Evolutionary conservation across 2,797 vertebrate genomes (phyloP).

Genomic region (Uromys caudimaculatus): DNA sequence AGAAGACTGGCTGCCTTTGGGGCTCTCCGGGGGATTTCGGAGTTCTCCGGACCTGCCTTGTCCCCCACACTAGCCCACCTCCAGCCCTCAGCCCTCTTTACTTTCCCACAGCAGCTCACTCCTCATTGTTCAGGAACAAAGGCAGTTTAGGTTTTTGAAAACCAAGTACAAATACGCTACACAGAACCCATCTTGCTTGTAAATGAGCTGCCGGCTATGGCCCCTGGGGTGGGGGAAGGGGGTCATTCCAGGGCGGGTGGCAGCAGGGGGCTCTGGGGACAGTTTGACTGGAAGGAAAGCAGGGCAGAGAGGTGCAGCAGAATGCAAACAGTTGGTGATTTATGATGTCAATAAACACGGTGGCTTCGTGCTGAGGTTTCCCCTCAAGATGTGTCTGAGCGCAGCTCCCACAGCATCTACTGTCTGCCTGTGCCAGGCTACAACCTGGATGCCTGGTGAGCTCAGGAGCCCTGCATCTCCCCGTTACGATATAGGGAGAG

Average conservation of each 20-base stretch:
- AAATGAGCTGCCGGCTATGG: constrained; percentile 58
- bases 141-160: constrained; percentile 52
- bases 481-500: not conserved
- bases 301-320: constrained; percentile 80
- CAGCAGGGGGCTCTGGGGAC: constrained; percentile 31
- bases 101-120: not conserved
- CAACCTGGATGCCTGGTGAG: constrained; percentile 63
- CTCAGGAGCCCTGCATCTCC: not conserved
- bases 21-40: not conserved
- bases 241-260: not conserved
- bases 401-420: constrained; percentile 42
- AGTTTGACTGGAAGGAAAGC: constrained; percentile 54
- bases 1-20: not conserved
- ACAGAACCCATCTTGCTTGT: constrained; percentile 47
- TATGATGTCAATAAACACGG: constrained; percentile 88
- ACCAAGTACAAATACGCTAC: constrained; percentile 60
- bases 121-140: constrained; percentile 67
- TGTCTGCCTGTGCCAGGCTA: constrained; percentile 56
- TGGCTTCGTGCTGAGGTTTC: constrained; percentile 85
- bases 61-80: not conserved
- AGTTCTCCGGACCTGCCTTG: not conserved
- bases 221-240: not conserved
- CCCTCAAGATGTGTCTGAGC: constrained; percentile 84
- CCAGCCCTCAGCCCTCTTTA: not conserved
- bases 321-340: constrained; percentile 85